Evolutionary conservation across 2,113 vertebrate genomes (phyloP).

Genomic region (Chaenocephalus aceratus): DNA sequence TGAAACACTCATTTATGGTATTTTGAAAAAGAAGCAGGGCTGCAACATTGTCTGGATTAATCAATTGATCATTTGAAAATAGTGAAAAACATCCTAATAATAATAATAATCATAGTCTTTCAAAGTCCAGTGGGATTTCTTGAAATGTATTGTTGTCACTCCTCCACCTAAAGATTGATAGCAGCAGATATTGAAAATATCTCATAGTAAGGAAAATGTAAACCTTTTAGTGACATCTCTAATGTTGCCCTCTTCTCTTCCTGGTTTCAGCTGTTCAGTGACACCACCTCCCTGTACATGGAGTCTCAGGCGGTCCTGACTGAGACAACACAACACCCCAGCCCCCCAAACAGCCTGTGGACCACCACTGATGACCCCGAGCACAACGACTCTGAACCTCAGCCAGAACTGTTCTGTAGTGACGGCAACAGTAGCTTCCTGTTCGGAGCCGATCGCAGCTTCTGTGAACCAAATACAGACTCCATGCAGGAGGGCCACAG

Average conservation of each 20-base stretch:
- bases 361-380: not conserved
- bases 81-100: too few relatives aligned
- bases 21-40: too few relatives aligned
- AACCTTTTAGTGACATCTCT: not conserved
- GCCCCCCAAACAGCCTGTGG: slow-evolving; percentile 2
- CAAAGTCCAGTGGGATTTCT: too few relatives aligned
- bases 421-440: slow-evolving; percentile 24
- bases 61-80: too few relatives aligned
- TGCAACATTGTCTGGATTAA: too few relatives aligned
- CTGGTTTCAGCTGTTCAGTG: slow-evolving; percentile 88
- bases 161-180: too few relatives aligned
- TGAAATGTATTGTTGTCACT: too few relatives aligned
- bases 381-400: not conserved
- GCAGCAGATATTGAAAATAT: too few relatives aligned
- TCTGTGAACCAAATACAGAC: slow-evolving; percentile 12
- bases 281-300: slow-evolving; percentile 84
- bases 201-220: not conserved
- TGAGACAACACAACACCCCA: slow-evolving; percentile 38
- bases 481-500: not conserved
- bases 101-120: too few relatives aligned
- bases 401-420: not conserved
- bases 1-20: too few relatives aligned
- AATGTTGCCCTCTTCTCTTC: not conserved
- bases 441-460: slow-evolving; percentile 7
- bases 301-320: slow-evolving; percentile 40